Percentiles rank a stretch among this genome's conserved stretches.
Evolutionary conservation across 2,888 invertebrate genomes (phyloP).

Genomic region (Tetranychus truncatus): DNA sequence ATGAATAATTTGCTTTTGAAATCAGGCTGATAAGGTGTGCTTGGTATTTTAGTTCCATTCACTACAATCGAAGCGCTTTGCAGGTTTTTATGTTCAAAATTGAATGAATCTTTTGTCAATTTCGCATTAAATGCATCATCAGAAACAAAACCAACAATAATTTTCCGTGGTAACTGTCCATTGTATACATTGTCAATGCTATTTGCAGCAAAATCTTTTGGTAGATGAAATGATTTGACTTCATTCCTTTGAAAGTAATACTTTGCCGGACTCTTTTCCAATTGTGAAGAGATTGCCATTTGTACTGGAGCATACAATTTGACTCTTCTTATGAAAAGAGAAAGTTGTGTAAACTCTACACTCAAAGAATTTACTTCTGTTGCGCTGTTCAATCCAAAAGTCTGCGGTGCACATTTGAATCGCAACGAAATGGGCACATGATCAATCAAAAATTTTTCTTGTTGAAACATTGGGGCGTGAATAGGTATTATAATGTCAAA

Average conservation of each 20-base stretch:
- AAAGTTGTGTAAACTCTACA: background rate
- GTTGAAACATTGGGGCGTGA: background rate
- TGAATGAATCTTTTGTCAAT: background rate
- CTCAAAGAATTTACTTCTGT: background rate
- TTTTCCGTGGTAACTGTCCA: conserved; percentile 3
- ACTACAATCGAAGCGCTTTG: background rate
- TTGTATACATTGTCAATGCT: conserved; percentile 1
- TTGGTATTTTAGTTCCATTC: background rate
- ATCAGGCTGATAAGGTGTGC: background rate
- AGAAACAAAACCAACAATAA: background rate
- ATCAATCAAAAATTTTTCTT: background rate
- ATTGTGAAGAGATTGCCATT: background rate
- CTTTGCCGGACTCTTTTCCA: background rate
- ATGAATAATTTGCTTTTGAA: background rate
- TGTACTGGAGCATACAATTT: background rate
- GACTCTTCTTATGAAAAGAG: background rate
- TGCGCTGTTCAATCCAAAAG: background rate
- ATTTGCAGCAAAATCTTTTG: background rate
- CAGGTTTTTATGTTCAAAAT: background rate
- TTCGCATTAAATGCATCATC: background rate
- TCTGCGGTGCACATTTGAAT: background rate
- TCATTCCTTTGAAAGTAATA: background rate
- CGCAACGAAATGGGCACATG: background rate
- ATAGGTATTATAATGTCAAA: background rate
- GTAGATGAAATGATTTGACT: background rate